These are phyloP conservation scores for Nanorana parkeri DNA, from an alignment of 2,113 vertebrate species.

Conservation along the genomic window DNA sequence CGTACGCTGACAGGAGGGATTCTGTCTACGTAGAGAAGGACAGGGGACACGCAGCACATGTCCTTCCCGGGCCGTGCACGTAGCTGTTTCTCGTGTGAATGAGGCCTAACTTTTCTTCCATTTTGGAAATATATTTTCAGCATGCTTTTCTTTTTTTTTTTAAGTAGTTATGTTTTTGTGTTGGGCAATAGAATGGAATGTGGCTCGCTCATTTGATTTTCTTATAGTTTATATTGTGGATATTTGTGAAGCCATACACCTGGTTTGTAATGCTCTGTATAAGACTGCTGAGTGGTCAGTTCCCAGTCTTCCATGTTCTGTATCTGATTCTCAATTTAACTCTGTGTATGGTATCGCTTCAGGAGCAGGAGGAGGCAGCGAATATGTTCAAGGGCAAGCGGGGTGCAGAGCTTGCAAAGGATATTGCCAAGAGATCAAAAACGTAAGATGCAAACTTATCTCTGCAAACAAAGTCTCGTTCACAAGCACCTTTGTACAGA, in stretches of 20 bases:
- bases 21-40: too few species aligned
- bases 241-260: conserved; percentile 61
- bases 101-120: too few species aligned
- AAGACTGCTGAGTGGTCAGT: conserved; percentile 26
- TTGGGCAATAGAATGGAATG: too few species aligned
- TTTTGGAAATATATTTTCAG: too few species aligned
- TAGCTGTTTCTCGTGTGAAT: too few species aligned
- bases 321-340: conserved; percentile 75
- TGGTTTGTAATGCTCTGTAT: not conserved
- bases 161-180: too few species aligned
- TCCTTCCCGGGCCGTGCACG: too few species aligned
- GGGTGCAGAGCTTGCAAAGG: conserved; percentile 98
- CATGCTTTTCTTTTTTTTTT: too few species aligned
- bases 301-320: conserved; percentile 61
- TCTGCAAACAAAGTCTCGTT: conserved; percentile 77
- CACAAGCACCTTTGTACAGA: conserved; percentile 76
- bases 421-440: conserved; percentile 98
- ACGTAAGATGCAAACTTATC: conserved; percentile 88
- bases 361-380: conserved; percentile 99
- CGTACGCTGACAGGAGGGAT: too few species aligned
- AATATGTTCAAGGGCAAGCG: conserved; percentile 99
- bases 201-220: not conserved
- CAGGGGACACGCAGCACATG: too few species aligned
- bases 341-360: conserved; percentile 87
- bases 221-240: conserved; percentile 64